A percentile compares a stretch with the other conserved stretches of the same genome.
These are phyloP conservation scores for Hyles vespertilio DNA, from an alignment of 1,140 invertebrate genomes.

Conservation along the genomic window DNA sequence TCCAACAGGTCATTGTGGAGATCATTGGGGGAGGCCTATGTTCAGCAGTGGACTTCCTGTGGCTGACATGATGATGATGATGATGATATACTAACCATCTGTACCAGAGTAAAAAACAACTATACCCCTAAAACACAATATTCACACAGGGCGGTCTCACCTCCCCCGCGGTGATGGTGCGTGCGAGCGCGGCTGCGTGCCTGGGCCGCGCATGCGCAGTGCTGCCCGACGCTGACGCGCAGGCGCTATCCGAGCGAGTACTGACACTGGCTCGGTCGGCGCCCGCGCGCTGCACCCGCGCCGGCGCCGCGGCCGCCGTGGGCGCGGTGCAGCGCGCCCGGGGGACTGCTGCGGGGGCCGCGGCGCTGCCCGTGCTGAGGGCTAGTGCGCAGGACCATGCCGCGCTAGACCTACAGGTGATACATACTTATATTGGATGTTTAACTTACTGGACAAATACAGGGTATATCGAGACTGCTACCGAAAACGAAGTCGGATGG, in stretches of 20 bases:
- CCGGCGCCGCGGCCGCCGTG: slow-evolving; percentile 84
- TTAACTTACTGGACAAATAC: too few species aligned
- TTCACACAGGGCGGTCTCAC: slow-evolving; percentile 82
- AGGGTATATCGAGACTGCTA: too few species aligned
- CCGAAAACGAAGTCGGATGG: too few species aligned
- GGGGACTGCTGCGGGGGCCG: slow-evolving; percentile 53
- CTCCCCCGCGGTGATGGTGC: slow-evolving; percentile 89
- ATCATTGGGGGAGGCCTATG: too few species aligned
- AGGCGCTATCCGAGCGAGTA: slow-evolving; percentile 48
- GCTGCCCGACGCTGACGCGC: slow-evolving; percentile 44
- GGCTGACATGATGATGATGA: too few species aligned
- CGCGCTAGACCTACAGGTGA: slow-evolving; percentile 92
- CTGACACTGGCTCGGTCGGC: slow-evolving; percentile 40
- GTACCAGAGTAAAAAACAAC: too few species aligned
- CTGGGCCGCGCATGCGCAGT: slow-evolving; percentile 72
- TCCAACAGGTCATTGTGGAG: too few species aligned
- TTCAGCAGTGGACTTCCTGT: too few species aligned
- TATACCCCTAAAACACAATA: not conserved
- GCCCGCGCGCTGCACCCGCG: slow-evolving; percentile 26
- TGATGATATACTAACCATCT: too few species aligned
- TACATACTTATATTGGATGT: slow-evolving; percentile 16
- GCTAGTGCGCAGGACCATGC: slow-evolving; percentile 95
- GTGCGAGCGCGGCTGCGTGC: slow-evolving; percentile 93
- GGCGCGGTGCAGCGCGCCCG: slow-evolving; percentile 59
- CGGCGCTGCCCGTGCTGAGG: slow-evolving; percentile 88